Evolutionary conservation across 64 coral and sea anemone species (phyloP).

Genomic region (Cladopsammia gracilis): DNA sequence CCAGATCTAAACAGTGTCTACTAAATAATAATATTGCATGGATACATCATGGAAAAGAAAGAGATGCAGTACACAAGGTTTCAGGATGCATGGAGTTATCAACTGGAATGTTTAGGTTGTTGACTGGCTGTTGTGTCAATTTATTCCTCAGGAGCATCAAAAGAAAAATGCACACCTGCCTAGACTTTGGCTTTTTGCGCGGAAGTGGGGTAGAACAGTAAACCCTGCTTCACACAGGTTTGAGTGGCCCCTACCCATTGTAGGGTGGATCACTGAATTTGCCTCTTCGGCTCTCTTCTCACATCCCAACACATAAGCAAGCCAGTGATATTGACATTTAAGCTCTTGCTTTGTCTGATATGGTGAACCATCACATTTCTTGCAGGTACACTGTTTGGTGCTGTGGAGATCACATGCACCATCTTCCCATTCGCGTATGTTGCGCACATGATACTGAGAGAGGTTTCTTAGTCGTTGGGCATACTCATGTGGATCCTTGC

Average conservation of each 20-base stretch:
- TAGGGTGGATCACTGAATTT: conserved; percentile 27
- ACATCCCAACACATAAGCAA: conserved; percentile 67
- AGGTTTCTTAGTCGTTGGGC: conserved; percentile 37
- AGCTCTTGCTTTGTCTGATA: conserved; percentile 51
- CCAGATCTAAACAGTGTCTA: no score
- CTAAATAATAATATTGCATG: no score
- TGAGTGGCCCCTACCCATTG: conserved; percentile 57
- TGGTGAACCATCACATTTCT: conserved; percentile 39
- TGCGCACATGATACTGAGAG: conserved; percentile 25
- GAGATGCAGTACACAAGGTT: background rate
- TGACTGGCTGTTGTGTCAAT: no score
- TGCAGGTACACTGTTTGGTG: background rate
- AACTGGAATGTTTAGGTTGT: no score
- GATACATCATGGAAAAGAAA: no score
- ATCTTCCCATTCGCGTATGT: conserved; percentile 50
- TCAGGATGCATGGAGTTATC: background rate
- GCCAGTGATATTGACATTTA: conserved; percentile 32
- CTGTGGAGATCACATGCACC: conserved; percentile 24
- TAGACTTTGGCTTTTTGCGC: conserved; percentile 2
- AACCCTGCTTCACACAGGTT: conserved; percentile 52
- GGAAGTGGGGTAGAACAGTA: conserved; percentile 50
- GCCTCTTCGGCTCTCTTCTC: conserved; percentile 27
- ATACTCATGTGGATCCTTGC: conserved; percentile 42
- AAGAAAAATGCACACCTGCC: no score
- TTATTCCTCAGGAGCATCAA: no score